phyloP scores from a whole-genome alignment of 2,797 vertebrate genomes.

The Champsocephalus esox region DNA sequence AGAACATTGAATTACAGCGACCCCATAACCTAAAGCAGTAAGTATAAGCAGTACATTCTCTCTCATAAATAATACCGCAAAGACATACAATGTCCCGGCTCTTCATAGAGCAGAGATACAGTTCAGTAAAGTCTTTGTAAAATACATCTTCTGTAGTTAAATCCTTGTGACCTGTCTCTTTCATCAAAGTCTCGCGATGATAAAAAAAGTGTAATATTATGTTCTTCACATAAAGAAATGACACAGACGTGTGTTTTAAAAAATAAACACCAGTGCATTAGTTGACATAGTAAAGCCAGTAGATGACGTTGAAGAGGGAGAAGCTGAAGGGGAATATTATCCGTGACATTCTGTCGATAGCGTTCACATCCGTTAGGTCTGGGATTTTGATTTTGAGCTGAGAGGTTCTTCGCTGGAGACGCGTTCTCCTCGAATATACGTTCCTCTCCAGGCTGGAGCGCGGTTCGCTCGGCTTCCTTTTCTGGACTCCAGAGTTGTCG shows the following conservation, averaged over 20 bases:
- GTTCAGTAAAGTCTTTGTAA: slow-evolving; percentile 83
- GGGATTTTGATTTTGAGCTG: slow-evolving; percentile 99
- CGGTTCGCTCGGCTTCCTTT: slow-evolving; percentile 90
- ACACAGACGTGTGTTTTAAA: slow-evolving; percentile 66
- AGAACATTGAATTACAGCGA: slow-evolving; percentile 40
- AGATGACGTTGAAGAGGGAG: slow-evolving; percentile 98
- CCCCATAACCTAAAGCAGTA: slow-evolving; percentile 30
- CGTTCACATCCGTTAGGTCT: slow-evolving; percentile 97
- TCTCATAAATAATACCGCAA: slow-evolving; percentile 18
- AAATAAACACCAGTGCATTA: slow-evolving; percentile 75
- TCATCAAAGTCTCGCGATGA: slow-evolving; percentile 22
- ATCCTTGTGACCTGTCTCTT: slow-evolving; percentile 18
- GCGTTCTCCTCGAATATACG: slow-evolving; percentile 87
- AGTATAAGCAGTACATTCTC: slow-evolving; percentile 25
- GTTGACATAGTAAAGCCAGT: slow-evolving; percentile 99
- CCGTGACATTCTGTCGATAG: slow-evolving; percentile 98
- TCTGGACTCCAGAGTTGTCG: slow-evolving; percentile 94
- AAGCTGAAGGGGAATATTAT: slow-evolving; percentile 96
- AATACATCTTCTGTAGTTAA: slow-evolving; percentile 41
- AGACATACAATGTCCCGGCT: slow-evolving; percentile 77
- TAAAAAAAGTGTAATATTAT: slow-evolving; percentile 57
- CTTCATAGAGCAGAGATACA: slow-evolving; percentile 64
- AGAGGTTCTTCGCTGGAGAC: slow-evolving; percentile 93
- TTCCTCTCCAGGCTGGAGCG: slow-evolving; percentile 89
- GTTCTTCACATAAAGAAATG: slow-evolving; percentile 54